These are phyloP conservation scores for Harpagoxenus sublaevis DNA, from an alignment of 2,888 invertebrate species.

Conservation along the genomic window DNA sequence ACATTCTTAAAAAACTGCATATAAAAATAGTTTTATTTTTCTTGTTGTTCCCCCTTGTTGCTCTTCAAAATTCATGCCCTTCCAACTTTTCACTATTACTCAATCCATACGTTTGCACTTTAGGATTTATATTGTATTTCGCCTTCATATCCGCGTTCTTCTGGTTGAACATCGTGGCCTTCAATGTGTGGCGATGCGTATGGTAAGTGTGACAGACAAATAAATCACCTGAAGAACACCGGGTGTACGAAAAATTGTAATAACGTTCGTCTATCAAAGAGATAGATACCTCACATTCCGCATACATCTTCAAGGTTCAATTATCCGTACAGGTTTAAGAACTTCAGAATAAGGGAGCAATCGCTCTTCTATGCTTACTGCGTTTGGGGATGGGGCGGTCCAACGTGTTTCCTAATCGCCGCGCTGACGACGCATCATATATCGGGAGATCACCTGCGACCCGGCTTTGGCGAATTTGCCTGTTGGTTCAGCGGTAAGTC, in stretches of 20 bases:
- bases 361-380: slow-evolving; percentile 88
- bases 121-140: slow-evolving; percentile 88
- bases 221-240: not conserved
- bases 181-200: slow-evolving; percentile 90
- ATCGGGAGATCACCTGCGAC: slow-evolving; percentile 88
- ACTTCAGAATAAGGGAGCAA: slow-evolving; percentile 86
- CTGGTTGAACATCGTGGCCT: slow-evolving; percentile 90
- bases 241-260: not conserved
- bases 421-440: slow-evolving; percentile 87
- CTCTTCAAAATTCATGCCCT: not conserved
- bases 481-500: slow-evolving; percentile 91
- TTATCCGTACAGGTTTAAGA: slow-evolving; percentile 78
- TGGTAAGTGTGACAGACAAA: slow-evolving; percentile 88
- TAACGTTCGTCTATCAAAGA: not conserved
- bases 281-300: not conserved
- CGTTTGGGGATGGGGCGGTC: slow-evolving; percentile 89
- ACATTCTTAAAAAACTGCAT: not conserved
- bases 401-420: slow-evolving; percentile 87
- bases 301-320: slow-evolving; percentile 14
- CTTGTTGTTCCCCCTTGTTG: not conserved
- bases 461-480: slow-evolving; percentile 88
- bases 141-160: slow-evolving; percentile 91
- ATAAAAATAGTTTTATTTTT: not conserved
- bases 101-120: slow-evolving; percentile 67
- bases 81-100: not conserved